phyloP scores from a whole-genome alignment of 2,888 invertebrate species.

The Hetaerina titia region DNA sequence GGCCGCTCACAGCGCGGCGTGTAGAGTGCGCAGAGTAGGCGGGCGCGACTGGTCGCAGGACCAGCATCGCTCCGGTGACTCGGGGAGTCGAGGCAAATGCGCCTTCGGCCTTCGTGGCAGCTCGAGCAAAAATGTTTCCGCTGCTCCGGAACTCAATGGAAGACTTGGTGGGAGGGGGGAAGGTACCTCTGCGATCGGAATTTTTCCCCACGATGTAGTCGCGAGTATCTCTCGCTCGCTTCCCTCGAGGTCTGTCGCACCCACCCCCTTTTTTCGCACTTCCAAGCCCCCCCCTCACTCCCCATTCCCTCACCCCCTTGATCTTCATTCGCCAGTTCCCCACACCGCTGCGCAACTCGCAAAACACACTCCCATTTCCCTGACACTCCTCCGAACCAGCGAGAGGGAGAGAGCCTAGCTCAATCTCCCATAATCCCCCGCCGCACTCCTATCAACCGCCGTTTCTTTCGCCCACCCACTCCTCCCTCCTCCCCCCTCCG shows the following conservation, averaged over 20 bases:
- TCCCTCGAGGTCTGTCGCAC: neutral
- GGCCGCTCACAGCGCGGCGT: too few species aligned
- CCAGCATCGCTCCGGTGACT: neutral
- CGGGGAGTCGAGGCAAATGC: neutral
- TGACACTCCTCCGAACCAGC: neutral
- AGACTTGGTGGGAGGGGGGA: neutral
- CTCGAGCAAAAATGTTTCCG: neutral
- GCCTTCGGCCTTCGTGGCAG: neutral
- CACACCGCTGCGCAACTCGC: neutral
- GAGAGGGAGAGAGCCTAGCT: neutral
- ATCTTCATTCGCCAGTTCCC: too few species aligned
- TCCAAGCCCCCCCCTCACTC: neutral
- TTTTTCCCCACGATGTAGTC: neutral
- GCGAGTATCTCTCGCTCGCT: neutral
- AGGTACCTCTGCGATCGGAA: neutral
- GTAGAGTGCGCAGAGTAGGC: too few species aligned
- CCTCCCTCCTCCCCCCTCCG: neutral
- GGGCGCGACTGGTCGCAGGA: neutral
- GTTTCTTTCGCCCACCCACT: neutral
- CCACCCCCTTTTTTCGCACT: neutral
- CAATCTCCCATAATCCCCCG: slow-evolving; percentile 22
- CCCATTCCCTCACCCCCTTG: too few species aligned
- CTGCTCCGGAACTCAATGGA: neutral
- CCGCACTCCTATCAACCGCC: slow-evolving; percentile 11
- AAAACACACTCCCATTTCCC: neutral